Percentiles rank a stretch among this genome's conserved stretches.
These are phyloP conservation scores for Ondatra zibethicus DNA, from an alignment of 2,113 vertebrate species.

Conservation along the genomic window DNA sequence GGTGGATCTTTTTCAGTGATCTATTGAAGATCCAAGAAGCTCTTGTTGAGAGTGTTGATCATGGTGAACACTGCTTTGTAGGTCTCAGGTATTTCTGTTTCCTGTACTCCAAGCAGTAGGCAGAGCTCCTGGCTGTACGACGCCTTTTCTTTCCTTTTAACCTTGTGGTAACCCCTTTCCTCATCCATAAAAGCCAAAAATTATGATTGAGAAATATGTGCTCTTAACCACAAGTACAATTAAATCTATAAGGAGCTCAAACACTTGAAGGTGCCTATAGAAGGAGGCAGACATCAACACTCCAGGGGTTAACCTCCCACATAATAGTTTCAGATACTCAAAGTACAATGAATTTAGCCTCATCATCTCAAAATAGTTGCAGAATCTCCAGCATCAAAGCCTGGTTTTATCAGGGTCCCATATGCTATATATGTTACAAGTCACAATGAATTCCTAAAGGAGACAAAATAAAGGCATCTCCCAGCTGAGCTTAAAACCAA, in stretches of 20 bases:
- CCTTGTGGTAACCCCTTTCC: background rate
- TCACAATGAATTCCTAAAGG: background rate
- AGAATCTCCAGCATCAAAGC: background rate
- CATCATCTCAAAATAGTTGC: background rate
- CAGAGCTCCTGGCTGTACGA: background rate
- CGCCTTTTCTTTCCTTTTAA: background rate
- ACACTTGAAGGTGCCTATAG: background rate
- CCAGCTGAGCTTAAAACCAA: background rate
- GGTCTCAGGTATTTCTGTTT: slow-evolving; percentile 31
- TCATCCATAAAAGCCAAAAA: background rate
- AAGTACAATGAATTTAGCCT: background rate
- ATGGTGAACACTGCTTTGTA: background rate
- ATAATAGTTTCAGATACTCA: background rate
- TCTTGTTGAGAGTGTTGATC: slow-evolving; percentile 42
- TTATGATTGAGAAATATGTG: background rate
- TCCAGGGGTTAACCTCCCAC: background rate
- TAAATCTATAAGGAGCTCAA: background rate
- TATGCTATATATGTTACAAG: background rate
- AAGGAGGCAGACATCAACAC: background rate
- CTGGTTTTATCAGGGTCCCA: background rate
- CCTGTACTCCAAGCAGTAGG: background rate
- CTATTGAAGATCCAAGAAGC: slow-evolving; percentile 29
- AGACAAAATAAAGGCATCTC: background rate
- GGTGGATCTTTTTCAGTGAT: slow-evolving; percentile 2
- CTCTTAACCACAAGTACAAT: background rate